Conservation (phyloP, 2,113 vertebrate species). For the Psittacula cyanocephala region DNA sequence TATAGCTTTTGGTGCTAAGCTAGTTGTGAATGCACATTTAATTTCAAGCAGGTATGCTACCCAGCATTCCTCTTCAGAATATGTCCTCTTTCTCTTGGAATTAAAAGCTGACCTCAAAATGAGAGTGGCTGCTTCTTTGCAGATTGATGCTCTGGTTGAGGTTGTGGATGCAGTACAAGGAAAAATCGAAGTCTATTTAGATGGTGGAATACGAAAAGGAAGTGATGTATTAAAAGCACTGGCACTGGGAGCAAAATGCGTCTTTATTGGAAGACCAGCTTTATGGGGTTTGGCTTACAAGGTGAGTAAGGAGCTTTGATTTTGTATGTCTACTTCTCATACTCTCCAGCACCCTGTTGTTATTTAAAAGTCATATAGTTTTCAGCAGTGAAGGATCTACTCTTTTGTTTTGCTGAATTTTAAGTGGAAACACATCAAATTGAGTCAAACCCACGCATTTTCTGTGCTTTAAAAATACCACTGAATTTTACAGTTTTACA, state of each 20-base stretch:
- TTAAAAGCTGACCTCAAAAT: neutral
- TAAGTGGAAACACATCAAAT: neutral
- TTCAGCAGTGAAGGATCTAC: neutral
- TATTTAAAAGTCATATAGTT: neutral
- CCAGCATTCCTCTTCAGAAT: neutral
- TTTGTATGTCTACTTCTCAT: neutral
- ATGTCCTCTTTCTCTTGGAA: neutral
- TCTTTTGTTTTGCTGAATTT: neutral
- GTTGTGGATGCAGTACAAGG: slow-evolving; percentile 86
- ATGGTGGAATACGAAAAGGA: slow-evolving; percentile 91
- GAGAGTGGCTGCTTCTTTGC: slow-evolving; percentile 10
- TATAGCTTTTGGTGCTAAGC: neutral
- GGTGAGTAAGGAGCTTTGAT: slow-evolving; percentile 70
- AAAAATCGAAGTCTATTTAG: slow-evolving; percentile 88
- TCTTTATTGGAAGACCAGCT: slow-evolving; percentile 91
- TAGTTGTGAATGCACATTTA: neutral
- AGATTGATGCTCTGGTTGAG: slow-evolving; percentile 91
- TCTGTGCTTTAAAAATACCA: neutral
- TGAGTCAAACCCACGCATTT: neutral
- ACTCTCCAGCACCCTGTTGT: neutral
- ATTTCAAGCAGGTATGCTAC: neutral
- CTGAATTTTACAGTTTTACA: neutral
- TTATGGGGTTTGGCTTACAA: slow-evolving; percentile 94
- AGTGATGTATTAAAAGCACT: slow-evolving; percentile 89
- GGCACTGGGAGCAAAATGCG: slow-evolving; percentile 90